A percentile compares a stretch with the other conserved stretches of the same genome.
These are phyloP conservation scores for Lepus timidus DNA, from an alignment of 2,113 vertebrate species.

Conservation along the genomic window DNA sequence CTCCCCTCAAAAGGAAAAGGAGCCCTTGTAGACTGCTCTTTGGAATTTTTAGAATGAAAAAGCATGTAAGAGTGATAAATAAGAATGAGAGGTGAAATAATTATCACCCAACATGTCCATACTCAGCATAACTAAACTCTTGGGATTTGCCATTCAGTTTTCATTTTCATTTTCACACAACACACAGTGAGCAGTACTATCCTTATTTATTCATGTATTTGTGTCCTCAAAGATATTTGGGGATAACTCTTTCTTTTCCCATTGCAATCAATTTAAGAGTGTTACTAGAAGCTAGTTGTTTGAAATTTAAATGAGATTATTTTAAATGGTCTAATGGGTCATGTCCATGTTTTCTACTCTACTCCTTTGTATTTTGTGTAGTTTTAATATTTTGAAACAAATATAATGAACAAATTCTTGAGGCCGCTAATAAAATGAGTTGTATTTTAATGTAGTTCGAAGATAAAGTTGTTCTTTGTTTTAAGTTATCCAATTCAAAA, in stretches of 20 bases:
- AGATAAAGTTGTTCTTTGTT: not conserved
- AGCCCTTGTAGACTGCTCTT: not conserved
- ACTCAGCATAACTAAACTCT: not conserved
- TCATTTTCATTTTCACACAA: not conserved
- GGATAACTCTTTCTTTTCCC: not conserved
- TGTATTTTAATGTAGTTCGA: not conserved
- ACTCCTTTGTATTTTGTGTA: not conserved
- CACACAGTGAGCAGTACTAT: not conserved
- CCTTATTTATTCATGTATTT: not conserved
- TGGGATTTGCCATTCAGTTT: not conserved
- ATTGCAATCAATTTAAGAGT: not conserved
- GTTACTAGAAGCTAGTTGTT: not conserved
- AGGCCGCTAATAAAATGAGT: not conserved
- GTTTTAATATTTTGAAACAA: not conserved
- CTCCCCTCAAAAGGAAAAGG: accelerated
- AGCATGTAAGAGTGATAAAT: not conserved
- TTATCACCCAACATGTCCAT: not conserved
- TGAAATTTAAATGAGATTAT: not conserved
- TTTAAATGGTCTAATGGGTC: not conserved
- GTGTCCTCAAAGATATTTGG: not conserved
- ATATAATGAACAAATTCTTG: constrained; percentile 33
- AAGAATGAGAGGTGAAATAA: not conserved
- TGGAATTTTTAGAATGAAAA: not conserved
- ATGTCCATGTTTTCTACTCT: not conserved
- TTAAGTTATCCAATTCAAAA: constrained; percentile 51